Conservation (phyloP, 2,888 invertebrate genomes). For the Agrotis puta region DNA sequence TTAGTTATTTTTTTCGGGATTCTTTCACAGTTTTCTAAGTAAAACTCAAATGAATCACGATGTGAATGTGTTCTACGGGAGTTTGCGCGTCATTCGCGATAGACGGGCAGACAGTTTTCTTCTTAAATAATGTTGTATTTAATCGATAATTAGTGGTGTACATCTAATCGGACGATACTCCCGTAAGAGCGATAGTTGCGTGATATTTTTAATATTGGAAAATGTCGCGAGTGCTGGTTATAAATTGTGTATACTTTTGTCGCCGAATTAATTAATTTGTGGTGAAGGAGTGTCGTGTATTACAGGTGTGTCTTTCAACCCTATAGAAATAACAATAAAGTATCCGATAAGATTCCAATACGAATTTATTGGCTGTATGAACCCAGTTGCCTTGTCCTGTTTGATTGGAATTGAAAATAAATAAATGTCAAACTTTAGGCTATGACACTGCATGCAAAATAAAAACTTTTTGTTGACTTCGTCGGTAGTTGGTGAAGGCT, state of each 20-base stretch:
- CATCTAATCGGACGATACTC: conserved; percentile 53
- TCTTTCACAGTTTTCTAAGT: conserved; percentile 77
- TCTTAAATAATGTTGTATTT: conserved; percentile 59
- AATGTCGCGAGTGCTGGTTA: conserved; percentile 48
- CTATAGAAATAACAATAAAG: conserved; percentile 44
- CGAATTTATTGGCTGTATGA: conserved; percentile 31
- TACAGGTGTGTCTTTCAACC: conserved; percentile 54
- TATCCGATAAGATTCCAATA: conserved; percentile 42
- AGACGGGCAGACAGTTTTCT: conserved; percentile 15
- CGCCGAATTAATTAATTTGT: conserved; percentile 54
- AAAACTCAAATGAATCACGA: conserved; percentile 64
- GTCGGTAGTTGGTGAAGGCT: too few relatives aligned
- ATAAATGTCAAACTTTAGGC: conserved; percentile 22
- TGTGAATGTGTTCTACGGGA: conserved; percentile 38
- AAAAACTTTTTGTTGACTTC: conserved; percentile 19
- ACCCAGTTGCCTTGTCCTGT: conserved; percentile 16
- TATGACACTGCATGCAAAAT: not conserved
- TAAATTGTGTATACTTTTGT: conserved; percentile 46
- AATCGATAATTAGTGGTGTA: conserved; percentile 64
- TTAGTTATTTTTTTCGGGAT: conserved; percentile 71
- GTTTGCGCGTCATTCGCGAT: conserved; percentile 41
- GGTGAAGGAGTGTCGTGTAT: conserved; percentile 46
- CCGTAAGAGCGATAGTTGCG: conserved; percentile 56
- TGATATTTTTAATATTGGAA: conserved; percentile 50
- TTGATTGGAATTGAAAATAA: conserved; percentile 17